These are phyloP conservation scores for Eueides isabella DNA, from an alignment of 1,140 invertebrate genomes.

Conservation along the genomic window DNA sequence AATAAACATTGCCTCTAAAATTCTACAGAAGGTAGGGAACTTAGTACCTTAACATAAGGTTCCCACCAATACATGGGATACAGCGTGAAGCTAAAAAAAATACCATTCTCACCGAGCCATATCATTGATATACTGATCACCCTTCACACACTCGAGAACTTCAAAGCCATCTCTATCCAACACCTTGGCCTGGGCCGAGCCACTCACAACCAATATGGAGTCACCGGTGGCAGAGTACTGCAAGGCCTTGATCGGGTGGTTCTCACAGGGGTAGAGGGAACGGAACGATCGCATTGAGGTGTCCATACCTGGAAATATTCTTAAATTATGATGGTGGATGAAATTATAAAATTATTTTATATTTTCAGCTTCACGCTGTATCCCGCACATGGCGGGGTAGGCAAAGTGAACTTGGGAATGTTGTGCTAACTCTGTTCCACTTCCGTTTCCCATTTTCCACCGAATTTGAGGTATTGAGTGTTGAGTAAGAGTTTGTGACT, in stretches of 20 bases:
- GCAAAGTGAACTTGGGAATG: no score
- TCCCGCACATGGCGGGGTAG: no score
- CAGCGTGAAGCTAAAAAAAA: no score
- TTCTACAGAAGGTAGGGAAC: no score
- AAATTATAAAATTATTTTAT: neutral
- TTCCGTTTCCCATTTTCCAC: no score
- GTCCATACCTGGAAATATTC: constrained; percentile 90
- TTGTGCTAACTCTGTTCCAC: no score
- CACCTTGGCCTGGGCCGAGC: constrained; percentile 95
- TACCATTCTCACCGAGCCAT: constrained; percentile 88
- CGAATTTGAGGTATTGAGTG: no score
- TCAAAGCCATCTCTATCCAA: constrained; percentile 98
- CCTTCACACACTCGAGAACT: constrained; percentile 96
- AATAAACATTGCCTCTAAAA: no score
- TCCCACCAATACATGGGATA: no score
- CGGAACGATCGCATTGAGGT: constrained; percentile 94
- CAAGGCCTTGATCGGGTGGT: constrained; percentile 95
- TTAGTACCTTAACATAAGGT: no score
- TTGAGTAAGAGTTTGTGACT: no score
- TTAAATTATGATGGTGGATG: neutral
- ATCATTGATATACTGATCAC: constrained; percentile 98
- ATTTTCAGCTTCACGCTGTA: no score
- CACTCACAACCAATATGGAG: constrained; percentile 96
- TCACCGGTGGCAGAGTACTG: constrained; percentile 98
- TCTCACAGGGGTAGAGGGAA: constrained; percentile 96